These are phyloP conservation scores for Metaphire vulgaris DNA, from an alignment of 1,140 invertebrate genomes.

Conservation along the genomic window DNA sequence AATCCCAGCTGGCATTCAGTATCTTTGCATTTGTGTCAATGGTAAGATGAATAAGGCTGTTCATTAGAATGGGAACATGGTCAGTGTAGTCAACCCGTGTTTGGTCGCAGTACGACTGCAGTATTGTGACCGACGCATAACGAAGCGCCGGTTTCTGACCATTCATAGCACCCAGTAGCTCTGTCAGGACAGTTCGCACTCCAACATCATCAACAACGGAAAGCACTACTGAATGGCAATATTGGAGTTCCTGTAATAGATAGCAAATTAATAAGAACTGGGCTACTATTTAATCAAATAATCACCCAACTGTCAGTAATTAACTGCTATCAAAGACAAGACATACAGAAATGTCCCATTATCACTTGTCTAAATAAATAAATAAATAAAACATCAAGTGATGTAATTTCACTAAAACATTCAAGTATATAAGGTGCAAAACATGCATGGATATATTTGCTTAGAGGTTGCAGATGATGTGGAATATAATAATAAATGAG, in stretches of 20 bases:
- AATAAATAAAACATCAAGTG: too few relatives aligned
- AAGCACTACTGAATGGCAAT: conserved; percentile 85
- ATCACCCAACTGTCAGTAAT: too few relatives aligned
- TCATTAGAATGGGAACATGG: conserved; percentile 78
- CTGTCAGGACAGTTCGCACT: conserved; percentile 76
- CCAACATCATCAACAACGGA: conserved; percentile 75
- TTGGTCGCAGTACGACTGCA: conserved; percentile 82
- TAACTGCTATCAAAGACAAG: too few relatives aligned
- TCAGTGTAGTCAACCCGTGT: conserved; percentile 72
- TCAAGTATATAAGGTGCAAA: too few relatives aligned
- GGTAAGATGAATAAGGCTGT: conserved; percentile 78
- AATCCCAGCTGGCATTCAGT: conserved; percentile 78
- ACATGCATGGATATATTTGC: too few relatives aligned
- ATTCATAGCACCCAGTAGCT: conserved; percentile 59
- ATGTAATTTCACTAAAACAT: too few relatives aligned
- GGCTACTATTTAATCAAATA: too few relatives aligned
- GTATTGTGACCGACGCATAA: conserved; percentile 73
- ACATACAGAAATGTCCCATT: too few relatives aligned
- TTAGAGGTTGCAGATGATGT: too few relatives aligned
- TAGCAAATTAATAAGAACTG: too few relatives aligned
- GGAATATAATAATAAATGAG: too few relatives aligned
- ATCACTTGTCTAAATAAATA: too few relatives aligned
- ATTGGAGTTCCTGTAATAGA: conserved; percentile 66
- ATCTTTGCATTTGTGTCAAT: conserved; percentile 73
- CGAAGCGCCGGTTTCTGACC: conserved; percentile 46